Evolutionary conservation across 2,888 invertebrate species (phyloP).

Genomic region (Pegoplata infirma): DNA sequence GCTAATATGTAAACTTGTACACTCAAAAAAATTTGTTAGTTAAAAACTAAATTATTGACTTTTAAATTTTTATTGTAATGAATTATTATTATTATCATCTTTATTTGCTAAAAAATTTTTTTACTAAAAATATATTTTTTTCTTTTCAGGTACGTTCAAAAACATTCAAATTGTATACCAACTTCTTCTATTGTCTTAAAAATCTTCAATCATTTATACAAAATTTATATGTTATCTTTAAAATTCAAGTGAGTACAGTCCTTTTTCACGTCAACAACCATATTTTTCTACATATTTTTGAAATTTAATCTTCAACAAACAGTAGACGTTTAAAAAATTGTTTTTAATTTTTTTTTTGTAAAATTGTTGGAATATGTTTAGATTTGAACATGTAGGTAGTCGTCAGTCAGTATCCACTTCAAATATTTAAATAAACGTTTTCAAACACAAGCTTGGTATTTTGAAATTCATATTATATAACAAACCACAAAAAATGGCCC

Average conservation of each 20-base stretch:
- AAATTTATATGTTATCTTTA: too few relatives aligned
- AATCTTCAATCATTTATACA: not conserved
- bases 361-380: not conserved
- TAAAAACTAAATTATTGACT: too few relatives aligned
- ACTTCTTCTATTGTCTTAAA: slow-evolving; percentile 3
- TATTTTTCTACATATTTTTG: not conserved
- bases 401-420: slow-evolving; percentile 9
- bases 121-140: too few relatives aligned
- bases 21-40: too few relatives aligned
- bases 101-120: too few relatives aligned
- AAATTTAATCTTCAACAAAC: slow-evolving; percentile 42
- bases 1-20: too few relatives aligned
- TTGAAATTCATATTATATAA: not conserved
- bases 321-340: not conserved
- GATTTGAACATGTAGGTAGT: not conserved
- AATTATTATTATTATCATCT: too few relatives aligned
- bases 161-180: slow-evolving; percentile 37
- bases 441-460: not conserved
- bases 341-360: too few relatives aligned
- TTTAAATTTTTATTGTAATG: too few relatives aligned
- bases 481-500: not conserved
- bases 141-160: slow-evolving; percentile 44
- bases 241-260: slow-evolving; percentile 24
- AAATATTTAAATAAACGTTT: not conserved
- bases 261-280: not conserved